phyloP scores from a whole-genome alignment of 2,113 vertebrate genomes.

The Mustela lutreola region DNA sequence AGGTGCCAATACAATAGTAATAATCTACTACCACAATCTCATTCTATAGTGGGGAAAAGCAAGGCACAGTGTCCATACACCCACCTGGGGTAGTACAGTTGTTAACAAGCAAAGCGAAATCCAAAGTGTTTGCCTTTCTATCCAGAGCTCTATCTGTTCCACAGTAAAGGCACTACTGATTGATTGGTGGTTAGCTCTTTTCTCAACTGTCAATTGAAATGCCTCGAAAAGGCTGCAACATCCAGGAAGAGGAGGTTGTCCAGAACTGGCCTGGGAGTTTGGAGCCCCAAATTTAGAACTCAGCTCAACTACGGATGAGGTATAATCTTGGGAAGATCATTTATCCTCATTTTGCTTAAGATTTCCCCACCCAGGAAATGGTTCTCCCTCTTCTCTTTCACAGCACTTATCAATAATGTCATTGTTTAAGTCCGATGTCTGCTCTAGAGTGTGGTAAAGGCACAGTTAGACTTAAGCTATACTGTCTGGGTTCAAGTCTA shows the following conservation, averaged over 20 bases:
- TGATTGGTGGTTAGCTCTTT: background rate
- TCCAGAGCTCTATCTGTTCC: background rate
- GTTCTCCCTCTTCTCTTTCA: background rate
- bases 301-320: background rate
- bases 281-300: background rate
- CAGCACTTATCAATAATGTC: background rate
- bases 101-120: background rate
- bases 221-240: background rate
- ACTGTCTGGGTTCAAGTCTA: background rate
- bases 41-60: background rate
- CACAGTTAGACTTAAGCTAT: background rate
- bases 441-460: background rate
- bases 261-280: background rate
- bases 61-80: background rate
- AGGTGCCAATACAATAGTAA: background rate
- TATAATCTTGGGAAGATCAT: background rate
- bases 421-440: background rate
- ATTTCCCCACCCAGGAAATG: background rate
- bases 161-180: background rate
- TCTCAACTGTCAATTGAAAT: background rate
- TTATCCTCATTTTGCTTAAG: background rate
- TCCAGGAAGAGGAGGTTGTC: background rate
- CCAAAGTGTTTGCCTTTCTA: background rate
- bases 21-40: background rate
- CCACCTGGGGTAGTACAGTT: background rate